Evolutionary conservation across 2,113 vertebrate genomes (phyloP), one percentile per base, ranked within the genome.

Genomic region (Sula dactylatra): DNA sequence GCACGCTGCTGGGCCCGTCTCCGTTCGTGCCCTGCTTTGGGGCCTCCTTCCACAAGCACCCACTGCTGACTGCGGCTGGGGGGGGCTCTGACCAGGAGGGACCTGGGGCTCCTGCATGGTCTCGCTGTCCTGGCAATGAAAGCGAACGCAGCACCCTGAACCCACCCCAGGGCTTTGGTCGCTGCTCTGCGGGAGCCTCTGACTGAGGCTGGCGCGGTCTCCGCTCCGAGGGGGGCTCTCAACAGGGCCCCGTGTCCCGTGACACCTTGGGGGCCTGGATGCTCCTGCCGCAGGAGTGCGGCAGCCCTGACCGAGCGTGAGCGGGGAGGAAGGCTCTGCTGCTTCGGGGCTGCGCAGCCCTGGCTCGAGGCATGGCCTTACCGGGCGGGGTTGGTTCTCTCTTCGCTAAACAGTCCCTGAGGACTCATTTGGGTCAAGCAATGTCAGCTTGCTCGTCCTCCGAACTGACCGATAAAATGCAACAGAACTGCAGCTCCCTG

Each of bases 31-130:
- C 44, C 44, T 32, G 36, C 20, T 29, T 6, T 26, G 25, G 50
- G 29, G 21, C 12, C 49, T 55, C 36, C 56, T 38, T 24, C 74
- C 74, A 19, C 1, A 5, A 64, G 71, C 47, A 24, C 40, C 55
- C 13, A 1, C 24, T 10, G 24, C 54, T 6, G 12, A 14, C 54
- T 6, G 29, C 2, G 2, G 26, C 21, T 8, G n/a, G 40, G 58
- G 16, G 3, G 18, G 19, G 13, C 36, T 20, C 44, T 4, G 19
- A 19, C 13, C 4, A 0, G 36, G 44, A 17, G 31, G 14, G 52
- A 40, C 25, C 16, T 3, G n/a, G 40, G 49, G 42, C 19, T 19
- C 38, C 62, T 1, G 2, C 1, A 12, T 0, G 0, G 27, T 15
- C 62, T 32, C n/a, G 25, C 62, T 19, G n/a, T 74, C 52, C 32